Conservation (phyloP, 2,888 invertebrate genomes). For the Stratiomys singularior region DNA sequence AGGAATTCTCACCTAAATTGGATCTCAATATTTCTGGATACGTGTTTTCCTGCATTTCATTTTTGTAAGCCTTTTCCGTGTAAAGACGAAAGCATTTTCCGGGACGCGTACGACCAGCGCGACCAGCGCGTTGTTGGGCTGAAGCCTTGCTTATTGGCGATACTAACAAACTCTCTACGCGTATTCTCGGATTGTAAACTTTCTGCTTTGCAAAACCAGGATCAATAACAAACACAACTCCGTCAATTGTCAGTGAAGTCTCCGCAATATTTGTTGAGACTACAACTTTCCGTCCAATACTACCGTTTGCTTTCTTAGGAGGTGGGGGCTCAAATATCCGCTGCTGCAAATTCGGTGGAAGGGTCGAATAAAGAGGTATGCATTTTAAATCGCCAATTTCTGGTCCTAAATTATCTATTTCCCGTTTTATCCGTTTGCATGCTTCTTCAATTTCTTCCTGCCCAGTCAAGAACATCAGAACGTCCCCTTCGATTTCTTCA, state of each 20-base stretch:
- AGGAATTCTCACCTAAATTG: slow-evolving; percentile 60
- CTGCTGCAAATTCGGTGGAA: slow-evolving; percentile 97
- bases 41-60: slow-evolving; percentile 99
- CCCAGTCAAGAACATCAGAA: slow-evolving; percentile 89
- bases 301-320: slow-evolving; percentile 87
- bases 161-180: slow-evolving; percentile 97
- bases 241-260: slow-evolving; percentile 98
- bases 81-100: slow-evolving; percentile 98
- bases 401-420: slow-evolving; percentile 94
- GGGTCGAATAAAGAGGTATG: slow-evolving; percentile 97
- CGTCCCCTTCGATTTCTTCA: slow-evolving; percentile 91
- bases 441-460: slow-evolving; percentile 98
- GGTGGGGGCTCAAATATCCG: slow-evolving; percentile 98
- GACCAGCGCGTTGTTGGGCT: slow-evolving; percentile 96
- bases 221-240: slow-evolving; percentile 99
- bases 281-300: slow-evolving; percentile 91
- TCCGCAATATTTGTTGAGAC: slow-evolving; percentile 99
- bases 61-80: slow-evolving; percentile 94
- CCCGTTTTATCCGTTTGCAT: slow-evolving; percentile 95
- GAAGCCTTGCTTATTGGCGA: slow-evolving; percentile 99
- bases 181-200: slow-evolving; percentile 74
- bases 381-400: slow-evolving; percentile 98
- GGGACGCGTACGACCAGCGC: slow-evolving; percentile 97
- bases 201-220: slow-evolving; percentile 99
- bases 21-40: slow-evolving; percentile 92